Evolutionary conservation across 2,113 vertebrate species (phyloP).

Genomic region (Mobula birostris): DNA sequence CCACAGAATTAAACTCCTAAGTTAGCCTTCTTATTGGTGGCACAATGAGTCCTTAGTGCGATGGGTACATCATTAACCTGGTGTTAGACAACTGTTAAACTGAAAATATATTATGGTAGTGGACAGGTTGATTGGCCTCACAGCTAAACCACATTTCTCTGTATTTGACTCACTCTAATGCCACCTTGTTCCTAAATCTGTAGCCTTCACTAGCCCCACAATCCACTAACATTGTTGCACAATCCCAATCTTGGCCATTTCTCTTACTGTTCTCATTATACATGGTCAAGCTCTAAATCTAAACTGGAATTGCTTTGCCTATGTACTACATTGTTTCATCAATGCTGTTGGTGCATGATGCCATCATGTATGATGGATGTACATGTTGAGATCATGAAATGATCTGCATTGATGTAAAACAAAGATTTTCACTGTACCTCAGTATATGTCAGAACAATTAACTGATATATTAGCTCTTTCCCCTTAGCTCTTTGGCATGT

Average conservation of each 20-base stretch:
- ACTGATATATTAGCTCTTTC: too few relatives aligned
- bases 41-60: background rate
- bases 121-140: background rate
- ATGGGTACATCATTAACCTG: background rate
- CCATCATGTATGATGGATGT: too few relatives aligned
- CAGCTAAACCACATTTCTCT: background rate
- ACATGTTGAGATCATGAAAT: too few relatives aligned
- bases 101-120: background rate
- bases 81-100: background rate
- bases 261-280: background rate
- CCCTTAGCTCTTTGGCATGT: too few relatives aligned
- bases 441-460: too few relatives aligned
- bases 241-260: background rate
- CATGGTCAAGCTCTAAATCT: background rate
- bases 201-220: background rate
- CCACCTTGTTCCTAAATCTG: background rate
- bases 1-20: too few relatives aligned
- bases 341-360: too few relatives aligned
- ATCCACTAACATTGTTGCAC: background rate
- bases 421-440: too few relatives aligned
- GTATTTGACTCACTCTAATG: background rate
- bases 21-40: too few relatives aligned
- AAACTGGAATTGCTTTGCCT: background rate
- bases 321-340: too few relatives aligned
- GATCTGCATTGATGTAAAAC: too few relatives aligned